Base-by-base conservation (phyloP, 2,888 invertebrate genomes). In the Scaptomyza parva region DNA sequence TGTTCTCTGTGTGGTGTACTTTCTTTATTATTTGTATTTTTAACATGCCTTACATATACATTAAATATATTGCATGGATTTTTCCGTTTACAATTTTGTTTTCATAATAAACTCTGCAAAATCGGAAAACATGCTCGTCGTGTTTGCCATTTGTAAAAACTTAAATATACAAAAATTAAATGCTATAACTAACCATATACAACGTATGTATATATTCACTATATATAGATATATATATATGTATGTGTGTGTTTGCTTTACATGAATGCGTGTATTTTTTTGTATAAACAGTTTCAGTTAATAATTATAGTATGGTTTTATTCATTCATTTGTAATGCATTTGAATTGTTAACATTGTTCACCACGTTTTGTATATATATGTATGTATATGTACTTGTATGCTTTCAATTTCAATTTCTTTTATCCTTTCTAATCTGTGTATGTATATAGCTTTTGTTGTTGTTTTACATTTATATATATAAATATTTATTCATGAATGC, bases 321-420 rank as follows among this genome's bases (percentile, higher is more conserved):
- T 65, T 65, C 74, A 62, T 69, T 85, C 75, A 76, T 75, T 72
- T 69, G 64, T 87, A 82, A 86, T 84, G 83, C 88, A 73, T 70
- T 82, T 77, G 74, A 88, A 84, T 84, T 85, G 84, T 85, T 85
- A 85, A 85, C 84, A 85, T 88, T 88, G 86, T 85, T 85, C 84
- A 83, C 88, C 88, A 79, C 77, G 65, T 82, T 82, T 85, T 72
- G 60, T 59, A 75, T 86, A 75, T 78, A 72, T 28, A 28, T 28
- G 50, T 76, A 75, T 78, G 76, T 28, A 28, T 28, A 52, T 76
- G 67, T 72, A 59, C 43, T 69, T 58, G 73, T 73, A 50, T 85
- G 63, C 62, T 71, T 62, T 66, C 62, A 62, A 62, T 66, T 66
- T 61, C n/a, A n/a, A n/a, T n/a, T n/a, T n/a, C n/a, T n/a, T 41